These are phyloP conservation scores for Periparus ater DNA, from an alignment of 2,797 vertebrate genomes.

Conservation along the genomic window DNA sequence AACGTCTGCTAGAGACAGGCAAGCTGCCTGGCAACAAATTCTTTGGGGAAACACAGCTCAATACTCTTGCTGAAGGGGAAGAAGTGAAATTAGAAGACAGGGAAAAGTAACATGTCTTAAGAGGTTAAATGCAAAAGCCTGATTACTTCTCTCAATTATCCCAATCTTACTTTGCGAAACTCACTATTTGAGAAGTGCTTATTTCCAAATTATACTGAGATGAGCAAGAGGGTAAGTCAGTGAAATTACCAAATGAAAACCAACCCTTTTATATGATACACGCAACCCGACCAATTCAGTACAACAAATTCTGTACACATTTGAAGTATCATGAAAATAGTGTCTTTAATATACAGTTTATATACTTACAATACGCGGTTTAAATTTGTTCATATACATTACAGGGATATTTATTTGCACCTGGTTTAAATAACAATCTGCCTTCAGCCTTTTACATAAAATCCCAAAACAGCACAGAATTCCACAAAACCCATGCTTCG, in stretches of 20 bases:
- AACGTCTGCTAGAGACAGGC: background rate
- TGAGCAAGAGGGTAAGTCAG: background rate
- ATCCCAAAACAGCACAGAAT: constrained; percentile 59
- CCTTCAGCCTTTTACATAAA: constrained; percentile 57
- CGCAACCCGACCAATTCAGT: background rate
- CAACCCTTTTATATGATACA: background rate
- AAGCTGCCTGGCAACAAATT: background rate
- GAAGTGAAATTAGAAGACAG: background rate
- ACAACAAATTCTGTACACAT: background rate
- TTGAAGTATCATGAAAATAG: constrained; percentile 72
- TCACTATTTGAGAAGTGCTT: background rate
- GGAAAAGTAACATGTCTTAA: background rate
- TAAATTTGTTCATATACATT: constrained; percentile 70
- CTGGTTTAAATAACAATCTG: constrained; percentile 70
- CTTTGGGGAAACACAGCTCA: background rate
- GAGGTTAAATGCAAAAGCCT: constrained; percentile 1
- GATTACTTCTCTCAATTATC: background rate
- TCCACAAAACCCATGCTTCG: constrained; percentile 59
- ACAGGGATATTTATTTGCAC: constrained; percentile 67
- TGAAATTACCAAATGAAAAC: background rate
- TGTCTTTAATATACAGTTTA: constrained; percentile 75
- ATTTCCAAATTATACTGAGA: background rate
- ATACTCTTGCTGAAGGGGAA: constrained; percentile 12
- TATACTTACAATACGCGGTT: constrained; percentile 60
- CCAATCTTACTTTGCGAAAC: background rate